phyloP scores from a whole-genome alignment of 2,113 vertebrate species.

The Sylvilagus bachmani region DNA sequence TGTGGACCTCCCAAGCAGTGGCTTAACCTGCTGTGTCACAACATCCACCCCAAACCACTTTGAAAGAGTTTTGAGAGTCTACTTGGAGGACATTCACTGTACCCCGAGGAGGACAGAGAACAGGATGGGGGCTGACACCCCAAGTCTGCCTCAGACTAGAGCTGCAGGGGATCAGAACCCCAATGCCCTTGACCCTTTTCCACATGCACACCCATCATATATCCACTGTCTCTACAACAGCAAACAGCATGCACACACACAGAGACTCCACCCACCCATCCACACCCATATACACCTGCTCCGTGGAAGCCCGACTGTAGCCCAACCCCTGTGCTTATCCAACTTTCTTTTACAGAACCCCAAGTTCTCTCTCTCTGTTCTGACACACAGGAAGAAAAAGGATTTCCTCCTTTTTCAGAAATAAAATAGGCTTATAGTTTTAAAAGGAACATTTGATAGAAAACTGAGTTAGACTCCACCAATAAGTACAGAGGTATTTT shows the following conservation, averaged over 20 bases:
- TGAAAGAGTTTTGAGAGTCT: not conserved
- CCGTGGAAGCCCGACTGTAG: not conserved
- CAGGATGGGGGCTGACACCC: not conserved
- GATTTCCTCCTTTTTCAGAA: not conserved
- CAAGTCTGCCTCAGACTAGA: not conserved
- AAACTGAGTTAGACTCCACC: not conserved
- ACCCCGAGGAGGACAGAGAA: not conserved
- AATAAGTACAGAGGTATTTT: not conserved
- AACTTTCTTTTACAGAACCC: not conserved
- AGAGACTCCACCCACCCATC: not conserved
- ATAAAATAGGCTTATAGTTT: not conserved
- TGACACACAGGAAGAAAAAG: not conserved
- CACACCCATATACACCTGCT: not conserved
- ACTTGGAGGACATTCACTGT: not conserved
- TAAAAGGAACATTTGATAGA: not conserved
- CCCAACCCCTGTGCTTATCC: not conserved
- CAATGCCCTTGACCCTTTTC: not conserved
- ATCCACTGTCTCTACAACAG: not conserved
- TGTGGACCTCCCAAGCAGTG: too few relatives aligned
- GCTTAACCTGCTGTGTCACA: too few relatives aligned
- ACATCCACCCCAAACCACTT: too few relatives aligned
- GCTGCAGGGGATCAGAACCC: not conserved
- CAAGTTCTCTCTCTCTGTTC: not conserved
- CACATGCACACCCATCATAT: rapidly evolving
- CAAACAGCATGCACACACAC: not conserved